Conservation (phyloP, 2,888 invertebrate genomes). For the Mythimna impura region DNA sequence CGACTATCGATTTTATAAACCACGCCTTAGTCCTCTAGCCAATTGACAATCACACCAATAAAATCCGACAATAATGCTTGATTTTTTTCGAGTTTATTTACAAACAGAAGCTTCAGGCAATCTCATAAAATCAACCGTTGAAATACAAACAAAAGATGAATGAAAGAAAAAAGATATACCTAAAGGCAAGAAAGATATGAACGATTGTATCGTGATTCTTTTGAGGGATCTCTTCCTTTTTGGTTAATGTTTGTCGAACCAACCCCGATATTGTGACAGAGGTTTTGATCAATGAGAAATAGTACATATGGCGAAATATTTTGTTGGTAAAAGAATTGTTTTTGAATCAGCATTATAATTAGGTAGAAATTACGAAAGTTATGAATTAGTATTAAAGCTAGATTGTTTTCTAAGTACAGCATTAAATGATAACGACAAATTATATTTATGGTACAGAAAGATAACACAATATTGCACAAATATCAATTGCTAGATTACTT, state of each 20-base stretch:
- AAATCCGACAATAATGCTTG: conserved; percentile 1
- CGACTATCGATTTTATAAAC: neutral
- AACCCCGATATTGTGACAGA: conserved; percentile 30
- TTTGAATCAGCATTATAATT: no score
- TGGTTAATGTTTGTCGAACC: conserved; percentile 36
- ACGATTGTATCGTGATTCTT: conserved; percentile 40
- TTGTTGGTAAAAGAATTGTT: neutral
- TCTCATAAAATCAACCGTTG: conserved; percentile 28
- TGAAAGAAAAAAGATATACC: conserved; percentile 40
- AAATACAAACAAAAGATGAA: conserved; percentile 45
- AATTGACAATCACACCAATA: neutral
- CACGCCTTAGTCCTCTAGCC: neutral
- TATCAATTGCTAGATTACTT: no score
- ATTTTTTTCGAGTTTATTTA: conserved; percentile 30
- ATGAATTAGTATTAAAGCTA: neutral
- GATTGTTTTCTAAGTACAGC: neutral
- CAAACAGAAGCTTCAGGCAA: conserved; percentile 34
- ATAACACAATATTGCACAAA: no score
- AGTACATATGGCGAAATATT: neutral
- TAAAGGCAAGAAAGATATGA: conserved; percentile 19
- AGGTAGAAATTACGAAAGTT: neutral
- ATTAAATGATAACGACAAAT: no score
- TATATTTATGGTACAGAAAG: no score
- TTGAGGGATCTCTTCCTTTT: conserved; percentile 36
- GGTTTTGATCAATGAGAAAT: conserved; percentile 4